Conservation (phyloP, 1,140 invertebrate species). For the Drosophila sp. region DNA sequence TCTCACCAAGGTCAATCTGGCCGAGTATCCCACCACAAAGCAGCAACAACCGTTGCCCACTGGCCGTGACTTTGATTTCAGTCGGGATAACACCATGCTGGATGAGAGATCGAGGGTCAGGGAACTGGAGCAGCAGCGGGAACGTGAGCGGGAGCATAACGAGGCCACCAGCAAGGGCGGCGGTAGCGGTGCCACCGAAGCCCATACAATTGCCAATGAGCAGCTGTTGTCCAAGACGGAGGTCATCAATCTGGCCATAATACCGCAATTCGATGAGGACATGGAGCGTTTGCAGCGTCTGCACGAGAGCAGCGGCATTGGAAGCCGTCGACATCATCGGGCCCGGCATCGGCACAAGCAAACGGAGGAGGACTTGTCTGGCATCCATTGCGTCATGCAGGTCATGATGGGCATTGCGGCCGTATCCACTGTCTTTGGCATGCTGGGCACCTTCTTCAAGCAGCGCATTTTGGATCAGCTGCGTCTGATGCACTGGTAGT, state of each 20-base stretch:
- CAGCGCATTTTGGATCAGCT: conserved; percentile 83
- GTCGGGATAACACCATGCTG: conserved; percentile 79
- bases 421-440: conserved; percentile 82
- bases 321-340: conserved; percentile 69
- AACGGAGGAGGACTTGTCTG: conserved; percentile 78
- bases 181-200: conserved; percentile 51
- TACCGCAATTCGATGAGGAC: conserved; percentile 83
- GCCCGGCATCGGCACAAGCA: conserved; percentile 78
- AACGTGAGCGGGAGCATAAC: conserved; percentile 59
- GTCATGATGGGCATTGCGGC: conserved; percentile 84
- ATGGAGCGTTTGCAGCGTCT: conserved; percentile 73
- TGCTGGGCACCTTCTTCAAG: conserved; percentile 84
- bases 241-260: conserved; percentile 83
- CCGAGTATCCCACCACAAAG: conserved; percentile 75
- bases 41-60: conserved; percentile 44
- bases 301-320: conserved; percentile 55
- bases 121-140: conserved; percentile 63
- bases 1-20: conserved; percentile 80
- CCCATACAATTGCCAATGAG: conserved; percentile 77
- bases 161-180: conserved; percentile 67
- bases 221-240: conserved; percentile 83
- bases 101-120: conserved; percentile 74
- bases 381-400: conserved; percentile 84
- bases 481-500: conserved; percentile 84
- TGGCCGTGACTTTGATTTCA: conserved; percentile 79